Conservation (phyloP, 1,140 invertebrate species). For the Lepidotrigona ventralis region DNA sequence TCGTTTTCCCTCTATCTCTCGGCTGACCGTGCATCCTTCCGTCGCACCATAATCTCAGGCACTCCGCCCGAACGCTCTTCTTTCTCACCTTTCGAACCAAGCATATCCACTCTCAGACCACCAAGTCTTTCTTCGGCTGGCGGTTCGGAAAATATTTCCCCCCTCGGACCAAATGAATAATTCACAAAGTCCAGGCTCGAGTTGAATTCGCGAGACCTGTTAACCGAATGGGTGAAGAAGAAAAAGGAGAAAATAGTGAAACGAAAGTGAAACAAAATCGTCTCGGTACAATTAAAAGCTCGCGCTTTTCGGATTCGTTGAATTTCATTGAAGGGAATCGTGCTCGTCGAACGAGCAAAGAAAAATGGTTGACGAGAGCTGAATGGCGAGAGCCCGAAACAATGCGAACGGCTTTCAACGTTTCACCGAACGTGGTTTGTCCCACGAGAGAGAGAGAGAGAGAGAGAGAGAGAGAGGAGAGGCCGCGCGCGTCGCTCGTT, state of each 20-base stretch:
- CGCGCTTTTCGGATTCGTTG: neutral
- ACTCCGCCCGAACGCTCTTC: neutral
- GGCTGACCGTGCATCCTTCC: neutral
- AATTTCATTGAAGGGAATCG: slow-evolving; percentile 13
- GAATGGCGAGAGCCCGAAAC: neutral
- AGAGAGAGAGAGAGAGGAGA: neutral
- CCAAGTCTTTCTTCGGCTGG: neutral
- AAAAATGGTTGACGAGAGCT: neutral
- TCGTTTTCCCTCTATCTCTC: neutral
- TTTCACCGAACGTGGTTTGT: neutral
- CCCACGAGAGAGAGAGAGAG: neutral
- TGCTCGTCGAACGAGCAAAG: neutral
- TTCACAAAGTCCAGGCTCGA: too few relatives aligned
- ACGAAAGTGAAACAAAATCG: neutral
- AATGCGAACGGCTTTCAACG: slow-evolving; percentile 1
- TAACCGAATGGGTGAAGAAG: too few relatives aligned
- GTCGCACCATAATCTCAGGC: neutral
- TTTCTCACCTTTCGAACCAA: neutral
- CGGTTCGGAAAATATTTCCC: neutral
- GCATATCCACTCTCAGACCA: neutral
- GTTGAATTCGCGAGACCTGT: neutral
- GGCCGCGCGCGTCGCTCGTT: slow-evolving; percentile 2
- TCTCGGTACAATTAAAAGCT: neutral
- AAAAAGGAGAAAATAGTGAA: too few relatives aligned
- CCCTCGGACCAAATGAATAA: too few relatives aligned